Conservation (phyloP, 1,140 invertebrate species). For the Daktulosphaira vitifoliae region DNA sequence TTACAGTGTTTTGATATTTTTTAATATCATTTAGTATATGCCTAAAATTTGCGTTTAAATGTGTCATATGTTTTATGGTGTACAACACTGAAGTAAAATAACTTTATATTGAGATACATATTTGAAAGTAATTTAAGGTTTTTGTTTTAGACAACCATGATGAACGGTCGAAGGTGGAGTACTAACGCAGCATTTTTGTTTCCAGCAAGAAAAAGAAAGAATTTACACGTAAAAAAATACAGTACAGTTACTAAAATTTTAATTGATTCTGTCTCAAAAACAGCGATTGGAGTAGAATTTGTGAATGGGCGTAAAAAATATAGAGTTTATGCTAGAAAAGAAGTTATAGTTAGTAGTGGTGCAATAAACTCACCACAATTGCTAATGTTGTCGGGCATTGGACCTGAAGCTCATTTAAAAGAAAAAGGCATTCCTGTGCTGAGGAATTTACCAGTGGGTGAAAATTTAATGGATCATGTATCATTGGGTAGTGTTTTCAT, state of each 20-base stretch:
- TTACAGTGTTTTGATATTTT: too few relatives aligned
- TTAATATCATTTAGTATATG: too few relatives aligned
- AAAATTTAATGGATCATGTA: conserved; percentile 55
- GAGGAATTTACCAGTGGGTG: conserved; percentile 47
- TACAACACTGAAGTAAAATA: too few relatives aligned
- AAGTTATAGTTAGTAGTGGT: conserved; percentile 59
- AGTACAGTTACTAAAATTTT: conserved; percentile 59
- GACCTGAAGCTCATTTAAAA: conserved; percentile 57
- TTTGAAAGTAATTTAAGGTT: conserved; percentile 52
- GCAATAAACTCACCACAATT: conserved; percentile 59
- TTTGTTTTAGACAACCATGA: neutral
- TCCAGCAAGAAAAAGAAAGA: conserved; percentile 50
- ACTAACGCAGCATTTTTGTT: conserved; percentile 54
- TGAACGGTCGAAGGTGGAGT: conserved; percentile 47
- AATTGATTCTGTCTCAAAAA: conserved; percentile 51
- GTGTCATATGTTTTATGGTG: too few relatives aligned
- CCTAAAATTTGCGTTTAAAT: too few relatives aligned
- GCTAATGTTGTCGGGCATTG: conserved; percentile 65
- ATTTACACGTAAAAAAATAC: conserved; percentile 60
- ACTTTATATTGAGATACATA: too few relatives aligned
- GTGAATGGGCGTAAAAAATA: conserved; percentile 46
- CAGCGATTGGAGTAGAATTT: conserved; percentile 58
- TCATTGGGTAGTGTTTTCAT: conserved; percentile 51
- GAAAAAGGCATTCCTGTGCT: conserved; percentile 57
- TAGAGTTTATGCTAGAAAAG: conserved; percentile 49